Evolutionary conservation across 2,113 vertebrate genomes (phyloP), one percentile per base, ranked within the genome.

Genomic region (Sylvietta virens): DNA sequence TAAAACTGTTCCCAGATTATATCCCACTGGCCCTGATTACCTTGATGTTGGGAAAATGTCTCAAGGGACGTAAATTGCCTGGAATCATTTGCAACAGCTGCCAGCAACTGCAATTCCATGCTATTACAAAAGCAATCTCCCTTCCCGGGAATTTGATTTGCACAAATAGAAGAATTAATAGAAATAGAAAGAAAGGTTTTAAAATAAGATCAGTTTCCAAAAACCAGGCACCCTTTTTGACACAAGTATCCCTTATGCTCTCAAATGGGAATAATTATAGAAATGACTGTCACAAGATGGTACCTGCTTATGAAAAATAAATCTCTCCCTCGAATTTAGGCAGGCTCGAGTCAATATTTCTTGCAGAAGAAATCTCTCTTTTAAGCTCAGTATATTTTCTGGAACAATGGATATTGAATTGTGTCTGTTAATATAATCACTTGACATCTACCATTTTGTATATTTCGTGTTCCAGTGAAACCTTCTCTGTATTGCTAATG

Each of bases 111-210:
- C 12, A 23, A 91, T 95, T 96, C 93, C 91, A 67, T 93, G 96
- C 95, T 97, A 97, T 96, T 96, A 96, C 95, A 96, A 94, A 97
- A 96, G 94, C 92, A 97, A 95, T 96, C 86, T 96, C 62, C 94
- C 72, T 97, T 95, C 69, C 50, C 61, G 58, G 81, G 92, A 97
- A 96, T 92, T 95, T 94, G 58, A 95, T 95, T 96, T 96, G 86
- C 88, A 96, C 94, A 97, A 97, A 73, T 51, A 93, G 85, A 86
- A 94, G 85, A 96, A 97, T 94, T 94, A 93, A 94, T 95, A 94
- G 78, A 92, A 96, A 93, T 15, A 81, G 45, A 92, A 96, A 90
- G 81, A 72, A 93, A 90, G 83, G 76, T 67, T 92, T 92, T 94
- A 91, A 89, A 95, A 79, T 74, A 95, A 80, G 86, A 88, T 76